Evolutionary conservation across 1,140 invertebrate genomes (phyloP).

Genomic region (Aphis gossypii): DNA sequence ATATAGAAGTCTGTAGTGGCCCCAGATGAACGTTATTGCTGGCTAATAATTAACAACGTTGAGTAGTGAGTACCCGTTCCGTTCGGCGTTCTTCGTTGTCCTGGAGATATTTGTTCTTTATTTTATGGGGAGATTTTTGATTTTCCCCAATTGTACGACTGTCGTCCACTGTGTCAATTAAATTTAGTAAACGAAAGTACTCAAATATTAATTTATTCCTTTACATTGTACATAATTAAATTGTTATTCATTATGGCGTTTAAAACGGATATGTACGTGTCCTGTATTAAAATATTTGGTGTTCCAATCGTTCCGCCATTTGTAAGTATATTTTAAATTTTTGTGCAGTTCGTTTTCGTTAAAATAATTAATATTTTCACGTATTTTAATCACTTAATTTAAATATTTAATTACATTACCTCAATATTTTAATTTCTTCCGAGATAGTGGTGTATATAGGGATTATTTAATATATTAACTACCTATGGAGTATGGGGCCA

Average conservation of each 20-base stretch:
- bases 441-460: not conserved
- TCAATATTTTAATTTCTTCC: not conserved
- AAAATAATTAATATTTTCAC: not conserved
- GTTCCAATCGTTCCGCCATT: slow-evolving; percentile 31
- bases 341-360: not conserved
- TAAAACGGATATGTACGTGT: not conserved
- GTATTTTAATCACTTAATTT: not conserved
- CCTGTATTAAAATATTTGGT: slow-evolving; percentile 49
- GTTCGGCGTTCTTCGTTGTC: too few species aligned
- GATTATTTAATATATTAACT: not conserved
- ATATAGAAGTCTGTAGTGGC: too few species aligned
- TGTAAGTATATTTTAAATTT: slow-evolving; percentile 30
- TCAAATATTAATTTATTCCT: not conserved
- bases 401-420: not conserved
- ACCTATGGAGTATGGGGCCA: not conserved
- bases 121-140: too few species aligned
- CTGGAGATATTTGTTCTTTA: too few species aligned
- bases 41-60: too few species aligned
- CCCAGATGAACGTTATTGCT: too few species aligned
- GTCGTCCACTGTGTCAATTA: not conserved
- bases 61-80: too few species aligned
- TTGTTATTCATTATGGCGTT: not conserved
- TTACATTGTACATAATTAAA: not conserved
- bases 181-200: not conserved
- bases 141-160: too few species aligned